phyloP scores from a whole-genome alignment of 2,797 vertebrate genomes.

The Enteromius unitaeniatus region DNA sequence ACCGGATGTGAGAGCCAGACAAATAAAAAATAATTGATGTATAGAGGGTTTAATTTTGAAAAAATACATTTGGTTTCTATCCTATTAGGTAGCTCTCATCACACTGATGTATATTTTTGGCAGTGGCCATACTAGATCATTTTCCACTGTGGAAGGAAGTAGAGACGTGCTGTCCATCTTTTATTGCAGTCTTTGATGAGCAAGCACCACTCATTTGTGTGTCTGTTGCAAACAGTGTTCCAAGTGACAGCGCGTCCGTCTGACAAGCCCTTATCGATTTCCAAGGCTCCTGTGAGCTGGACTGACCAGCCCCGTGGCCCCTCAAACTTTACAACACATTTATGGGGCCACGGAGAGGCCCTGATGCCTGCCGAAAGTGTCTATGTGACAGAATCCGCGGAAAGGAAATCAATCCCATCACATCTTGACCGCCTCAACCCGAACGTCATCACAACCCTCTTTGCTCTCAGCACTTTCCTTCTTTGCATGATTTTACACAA shows the following conservation, averaged over 20 bases:
- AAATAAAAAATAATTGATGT: too few relatives aligned
- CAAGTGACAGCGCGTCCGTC: constrained; percentile 78
- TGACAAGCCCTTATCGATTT: constrained; percentile 90
- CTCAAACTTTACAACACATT: constrained; percentile 76
- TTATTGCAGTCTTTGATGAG: background rate
- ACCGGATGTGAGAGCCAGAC: background rate
- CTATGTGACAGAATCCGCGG: constrained; percentile 85
- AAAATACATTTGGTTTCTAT: too few relatives aligned
- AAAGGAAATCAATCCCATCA: constrained; percentile 93
- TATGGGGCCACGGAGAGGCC: constrained; percentile 79
- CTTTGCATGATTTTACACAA: constrained; percentile 27
- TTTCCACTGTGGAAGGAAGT: background rate
- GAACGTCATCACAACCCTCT: constrained; percentile 10
- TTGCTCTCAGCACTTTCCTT: constrained; percentile 7
- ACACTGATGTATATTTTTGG: background rate
- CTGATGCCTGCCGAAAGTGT: constrained; percentile 78
- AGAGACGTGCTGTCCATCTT: background rate
- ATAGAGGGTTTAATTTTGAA: too few relatives aligned
- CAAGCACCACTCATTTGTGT: constrained; percentile 58
- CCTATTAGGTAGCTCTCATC: background rate
- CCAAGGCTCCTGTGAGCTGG: constrained; percentile 82
- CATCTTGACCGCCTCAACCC: constrained; percentile 73
- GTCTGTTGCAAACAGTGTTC: constrained; percentile 31
- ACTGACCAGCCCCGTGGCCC: constrained; percentile 75
- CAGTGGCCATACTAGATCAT: background rate